Base-by-base conservation (phyloP, 1,140 invertebrate genomes). In the Bombus pascuorum region DNA sequence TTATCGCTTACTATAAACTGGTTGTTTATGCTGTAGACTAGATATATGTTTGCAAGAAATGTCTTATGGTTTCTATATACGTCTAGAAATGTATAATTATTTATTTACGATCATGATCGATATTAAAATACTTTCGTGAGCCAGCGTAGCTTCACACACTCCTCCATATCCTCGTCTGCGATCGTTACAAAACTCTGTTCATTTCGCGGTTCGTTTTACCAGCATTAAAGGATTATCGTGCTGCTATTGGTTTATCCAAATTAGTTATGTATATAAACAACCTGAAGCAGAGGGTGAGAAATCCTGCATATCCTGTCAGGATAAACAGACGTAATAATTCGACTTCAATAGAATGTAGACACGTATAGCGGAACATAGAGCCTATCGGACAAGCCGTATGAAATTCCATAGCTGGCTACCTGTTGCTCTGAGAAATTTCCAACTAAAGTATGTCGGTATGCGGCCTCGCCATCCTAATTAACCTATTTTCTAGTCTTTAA, bases 351-450 rank as follows among this genome's bases (percentile, higher is more conserved):
- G 65, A 34, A 42, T 25, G 28, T 12, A 28, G 34, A 9, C 8
- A 47, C 53, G 42, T 72, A 84, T 74, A 37, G 59, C 79, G n/a
- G 74, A 81, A 81, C 75, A 68, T 44, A 70, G 39, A 81, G 79
- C 78, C 84, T 75, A 81, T 81, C 84, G 68, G 53, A 47, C 81
- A 9, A 68, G 57, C 77, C 79, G 84, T 81, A 85, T 81, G 78
- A 81, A 85, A 85, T 85, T 85, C 84, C 71, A 73, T 75, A 68
- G 78, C 53, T n/a, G 77, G 32, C 84, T 81, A 85, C 84, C 84
- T 85, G 84, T 85, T 85, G 84, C 84, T 81, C 57, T n/a, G 71
- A 85, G 84, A 85, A 81, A 85, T 85, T 85, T 74, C 79, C 84
- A 75, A 66, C 78, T 57, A 68, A 85, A 81, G 83, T 85, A 85